phyloP scores from a whole-genome alignment of 2,888 invertebrate species.

The Lycophotia porphyrea region DNA sequence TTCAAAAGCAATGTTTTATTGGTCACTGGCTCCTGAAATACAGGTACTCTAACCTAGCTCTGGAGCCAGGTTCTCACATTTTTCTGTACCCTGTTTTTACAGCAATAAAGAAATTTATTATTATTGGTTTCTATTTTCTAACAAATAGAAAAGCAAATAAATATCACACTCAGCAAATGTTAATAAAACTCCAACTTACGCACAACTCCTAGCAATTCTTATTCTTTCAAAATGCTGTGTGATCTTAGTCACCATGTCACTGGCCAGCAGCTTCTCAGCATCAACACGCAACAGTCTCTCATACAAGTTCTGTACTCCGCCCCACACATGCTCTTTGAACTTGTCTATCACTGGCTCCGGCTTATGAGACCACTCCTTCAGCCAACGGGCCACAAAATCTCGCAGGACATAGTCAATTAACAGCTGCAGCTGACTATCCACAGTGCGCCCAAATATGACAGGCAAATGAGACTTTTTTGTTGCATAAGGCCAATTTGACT shows the following conservation, averaged over 20 bases:
- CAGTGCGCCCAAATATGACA: slow-evolving; percentile 95
- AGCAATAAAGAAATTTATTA: no score
- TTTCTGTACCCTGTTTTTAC: no score
- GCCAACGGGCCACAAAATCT: slow-evolving; percentile 95
- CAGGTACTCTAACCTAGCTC: no score
- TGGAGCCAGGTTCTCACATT: no score
- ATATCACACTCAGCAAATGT: background rate
- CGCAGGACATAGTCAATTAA: slow-evolving; percentile 94
- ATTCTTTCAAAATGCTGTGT: slow-evolving; percentile 96
- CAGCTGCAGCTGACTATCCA: slow-evolving; percentile 95
- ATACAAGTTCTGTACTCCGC: slow-evolving; percentile 93
- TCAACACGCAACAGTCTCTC: slow-evolving; percentile 94
- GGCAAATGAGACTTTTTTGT: slow-evolving; percentile 91
- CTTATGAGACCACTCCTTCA: slow-evolving; percentile 92
- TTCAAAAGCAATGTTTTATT: background rate
- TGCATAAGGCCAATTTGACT: slow-evolving; percentile 81
- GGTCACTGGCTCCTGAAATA: no score
- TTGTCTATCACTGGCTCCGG: slow-evolving; percentile 92
- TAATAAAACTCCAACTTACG: slow-evolving; percentile 89
- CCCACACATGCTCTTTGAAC: slow-evolving; percentile 95
- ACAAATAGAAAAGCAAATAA: background rate
- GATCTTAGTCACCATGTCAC: slow-evolving; percentile 94
- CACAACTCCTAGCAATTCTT: slow-evolving; percentile 93
- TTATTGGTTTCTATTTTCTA: no score
- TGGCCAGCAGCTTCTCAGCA: slow-evolving; percentile 95